These are phyloP conservation scores for Aurelia sp. DNA, from an alignment of 30 jellyfish, hydroid and myxozoan genomes.

Conservation along the genomic window DNA sequence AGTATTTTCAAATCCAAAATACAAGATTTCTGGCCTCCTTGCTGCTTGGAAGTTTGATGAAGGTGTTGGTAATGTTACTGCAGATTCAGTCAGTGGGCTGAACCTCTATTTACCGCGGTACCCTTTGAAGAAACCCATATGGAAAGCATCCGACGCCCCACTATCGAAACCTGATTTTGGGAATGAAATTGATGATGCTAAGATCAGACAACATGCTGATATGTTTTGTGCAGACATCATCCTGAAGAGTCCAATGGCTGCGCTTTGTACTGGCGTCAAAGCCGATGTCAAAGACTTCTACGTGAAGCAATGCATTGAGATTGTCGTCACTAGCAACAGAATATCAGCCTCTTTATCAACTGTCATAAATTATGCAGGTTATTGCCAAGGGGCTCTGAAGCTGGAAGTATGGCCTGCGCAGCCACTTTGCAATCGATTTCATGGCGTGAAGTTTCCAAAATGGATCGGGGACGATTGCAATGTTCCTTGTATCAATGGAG, in stretches of 20 bases:
- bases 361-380: slow-evolving; percentile 34
- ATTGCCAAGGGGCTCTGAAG: slow-evolving; percentile 31
- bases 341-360: slow-evolving; percentile 48
- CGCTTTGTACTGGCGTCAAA: slow-evolving; percentile 7
- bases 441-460: slow-evolving; percentile 39
- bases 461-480: slow-evolving; percentile 71
- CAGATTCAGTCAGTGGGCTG: slow-evolving; percentile 46
- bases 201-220: slow-evolving; percentile 14
- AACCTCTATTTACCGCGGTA: slow-evolving; percentile 39
- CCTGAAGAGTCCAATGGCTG: slow-evolving; percentile 43
- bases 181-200: slow-evolving; percentile 28
- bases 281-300: slow-evolving; percentile 14
- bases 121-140: slow-evolving; percentile 61
- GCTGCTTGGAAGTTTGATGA: slow-evolving; percentile 74
- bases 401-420: slow-evolving; percentile 64
- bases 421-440: slow-evolving; percentile 43
- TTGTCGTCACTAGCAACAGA: slow-evolving; percentile 10
- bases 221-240: slow-evolving; percentile 47
- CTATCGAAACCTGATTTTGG: slow-evolving; percentile 25
- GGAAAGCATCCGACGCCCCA: slow-evolving; percentile 68
- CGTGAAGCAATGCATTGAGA: slow-evolving; percentile 35
- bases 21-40: slow-evolving; percentile 28
- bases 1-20: slow-evolving; percentile 34
- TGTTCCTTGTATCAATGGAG: slow-evolving; percentile 54
- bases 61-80: slow-evolving; percentile 29